These are phyloP conservation scores for Melipona quadrifasciata DNA, from an alignment of 1,140 invertebrate species.

Conservation along the genomic window DNA sequence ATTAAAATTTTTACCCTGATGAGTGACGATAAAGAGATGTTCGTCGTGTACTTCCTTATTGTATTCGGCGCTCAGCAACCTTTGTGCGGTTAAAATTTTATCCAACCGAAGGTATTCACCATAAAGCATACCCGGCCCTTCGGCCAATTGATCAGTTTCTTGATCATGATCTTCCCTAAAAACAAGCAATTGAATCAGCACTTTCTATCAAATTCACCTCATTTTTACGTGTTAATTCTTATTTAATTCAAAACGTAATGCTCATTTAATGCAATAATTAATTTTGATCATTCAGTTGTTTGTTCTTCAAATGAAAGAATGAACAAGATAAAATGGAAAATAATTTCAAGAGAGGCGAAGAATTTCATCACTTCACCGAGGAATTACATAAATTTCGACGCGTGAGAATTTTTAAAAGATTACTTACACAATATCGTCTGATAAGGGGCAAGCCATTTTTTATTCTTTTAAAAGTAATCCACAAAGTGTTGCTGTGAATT, in stretches of 20 bases:
- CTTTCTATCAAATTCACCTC: neutral
- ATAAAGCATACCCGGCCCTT: slow-evolving; percentile 89
- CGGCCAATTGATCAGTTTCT: slow-evolving; percentile 83
- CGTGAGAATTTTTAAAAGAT: neutral
- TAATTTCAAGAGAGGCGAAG: neutral
- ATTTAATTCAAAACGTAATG: neutral
- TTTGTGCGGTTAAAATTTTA: slow-evolving; percentile 93
- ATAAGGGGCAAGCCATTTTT: slow-evolving; percentile 60
- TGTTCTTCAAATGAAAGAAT: neutral
- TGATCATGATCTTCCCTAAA: slow-evolving; percentile 74
- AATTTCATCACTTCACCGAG: too few relatives aligned
- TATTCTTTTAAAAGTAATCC: neutral
- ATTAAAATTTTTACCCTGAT: slow-evolving; percentile 90
- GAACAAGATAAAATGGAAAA: too few relatives aligned
- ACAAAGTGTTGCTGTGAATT: neutral
- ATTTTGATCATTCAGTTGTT: neutral
- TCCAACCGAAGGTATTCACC: slow-evolving; percentile 95
- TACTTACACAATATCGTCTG: slow-evolving; percentile 52
- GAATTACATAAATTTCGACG: neutral
- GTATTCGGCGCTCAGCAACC: slow-evolving; percentile 89
- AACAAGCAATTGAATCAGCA: slow-evolving; percentile 2
- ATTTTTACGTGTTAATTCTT: too few relatives aligned
- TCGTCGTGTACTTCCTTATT: slow-evolving; percentile 93
- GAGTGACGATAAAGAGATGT: slow-evolving; percentile 98
- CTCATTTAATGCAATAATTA: too few relatives aligned